Percentiles rank a stretch among this genome's conserved stretches.
Evolutionary conservation across 2,797 vertebrate species (phyloP).

Genomic region (Ara ararauna): DNA sequence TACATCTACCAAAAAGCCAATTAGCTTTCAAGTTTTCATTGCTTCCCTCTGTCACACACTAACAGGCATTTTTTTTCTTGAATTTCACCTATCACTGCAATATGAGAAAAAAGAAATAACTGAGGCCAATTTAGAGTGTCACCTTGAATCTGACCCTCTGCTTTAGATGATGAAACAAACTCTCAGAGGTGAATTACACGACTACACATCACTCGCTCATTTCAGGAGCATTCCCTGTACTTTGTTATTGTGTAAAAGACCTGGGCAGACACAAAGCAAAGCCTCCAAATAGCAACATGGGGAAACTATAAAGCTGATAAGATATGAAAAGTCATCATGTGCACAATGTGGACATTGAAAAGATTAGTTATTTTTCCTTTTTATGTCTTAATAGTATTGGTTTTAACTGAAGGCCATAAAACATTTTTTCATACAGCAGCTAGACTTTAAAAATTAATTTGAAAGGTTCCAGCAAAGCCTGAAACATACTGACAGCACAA

Average conservation of each 20-base stretch:
- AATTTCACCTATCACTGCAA: background rate
- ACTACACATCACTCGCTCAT: background rate
- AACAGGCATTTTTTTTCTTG: background rate
- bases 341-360: background rate
- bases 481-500: background rate
- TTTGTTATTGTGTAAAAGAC: background rate
- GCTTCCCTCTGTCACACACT: background rate
- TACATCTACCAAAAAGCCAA: background rate
- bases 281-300: background rate
- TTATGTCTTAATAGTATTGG: background rate
- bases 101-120: background rate
- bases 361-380: background rate
- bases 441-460: constrained; percentile 6
- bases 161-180: background rate
- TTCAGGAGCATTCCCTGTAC: background rate
- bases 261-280: background rate
- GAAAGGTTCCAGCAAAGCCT: background rate
- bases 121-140: background rate
- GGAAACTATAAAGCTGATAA: background rate
- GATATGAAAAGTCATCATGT: background rate
- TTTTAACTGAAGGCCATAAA: background rate
- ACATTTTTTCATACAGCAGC: background rate
- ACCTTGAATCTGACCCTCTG: background rate
- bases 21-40: background rate
- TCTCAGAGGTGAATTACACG: background rate